Evolutionary conservation across 1,140 invertebrate species (phyloP), one percentile per base, ranked within the genome.

Genomic region (Drosophila suzukii): DNA sequence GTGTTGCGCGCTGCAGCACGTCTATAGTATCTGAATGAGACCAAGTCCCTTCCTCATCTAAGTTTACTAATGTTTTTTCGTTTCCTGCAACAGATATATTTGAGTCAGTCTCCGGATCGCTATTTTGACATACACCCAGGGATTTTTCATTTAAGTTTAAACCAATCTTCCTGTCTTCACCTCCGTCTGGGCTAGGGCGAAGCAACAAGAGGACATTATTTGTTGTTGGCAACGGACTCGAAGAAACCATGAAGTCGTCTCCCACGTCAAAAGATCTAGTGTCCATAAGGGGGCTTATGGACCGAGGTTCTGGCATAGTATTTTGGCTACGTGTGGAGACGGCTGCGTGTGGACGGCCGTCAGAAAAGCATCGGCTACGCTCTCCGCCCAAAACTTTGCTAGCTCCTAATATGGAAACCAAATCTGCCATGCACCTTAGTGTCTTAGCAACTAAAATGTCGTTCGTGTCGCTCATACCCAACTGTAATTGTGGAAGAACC

Each of bases 401-500:
- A 15, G 96, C 95, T 3, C 91, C 97, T 20, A 98, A 92, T 62
- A 98, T 94, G 3, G 96, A 96, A 24, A 98, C 96, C 41, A 98
- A 90, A 88, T 97, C 96, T 41, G 97, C 96, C 34, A 98, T 92
- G 57, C 96, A 96, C 47, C 94, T 93, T 41, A 98, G 91, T 6
- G 97, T 98, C 58, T 95, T 94, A 27, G 96, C 94, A 1, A 98
- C 97, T 47, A 98, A 92, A 38, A 94, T 93, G 89, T 98, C 96
- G 90, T 97, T 95, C 0, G 94, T 95, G 76, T 98, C 97, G 91
- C 96, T 96, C 71, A 97, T 96, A 4, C 97, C 97, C 15, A 97
- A 93, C 8, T 97, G 93, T n/a, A 97, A 91, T 94, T 96, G 92
- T 17, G 96, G 96, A 78, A 97, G 92, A 74, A 97, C 95, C 44